Base-by-base conservation (phyloP, 2,888 invertebrate species). In the Sminthurides aquaticus region DNA sequence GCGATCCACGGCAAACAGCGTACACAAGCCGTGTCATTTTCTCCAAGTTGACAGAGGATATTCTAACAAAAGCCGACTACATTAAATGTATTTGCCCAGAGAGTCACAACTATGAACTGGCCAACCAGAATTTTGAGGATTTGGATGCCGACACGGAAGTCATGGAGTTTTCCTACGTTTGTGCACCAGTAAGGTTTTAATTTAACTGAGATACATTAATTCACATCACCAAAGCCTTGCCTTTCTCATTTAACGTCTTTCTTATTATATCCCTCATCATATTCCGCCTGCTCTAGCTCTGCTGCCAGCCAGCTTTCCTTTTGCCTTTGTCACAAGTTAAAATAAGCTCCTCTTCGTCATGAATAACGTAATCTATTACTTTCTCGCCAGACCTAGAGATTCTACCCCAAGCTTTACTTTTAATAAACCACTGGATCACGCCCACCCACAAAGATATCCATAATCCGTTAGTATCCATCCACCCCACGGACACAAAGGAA, bases 11-110 rank as follows among this genome's bases (percentile, higher is more conserved):
- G 22, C 54, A 66, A 57, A 66, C 67, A 5, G 76, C 69, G 0
- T 75, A 75, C 66, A 70, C 69, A n/a, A 71, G 72, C 43, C 66
- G 70, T n/a, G 69, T 72, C 34, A 65, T 70, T 2, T 75, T 73
- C 62, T 68, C 71, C 55, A 74, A 72, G 60, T 58, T 60, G 20
- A 75, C 73, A 8, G 75, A 73, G 5, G 71, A 74, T 34, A 64
- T 72, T 54, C 49, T 69, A 43, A 34, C 69, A 18, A 72, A 72
- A 66, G 61, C 68, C 27, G 74, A 75, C 49, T 66, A 64, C 27
- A 62, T 75, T 52, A 73, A 73, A 25, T 75, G 75, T 59, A 64
- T 71, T 57, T 75, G 75, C 58, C 75, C 75, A 3, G 74, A 73
- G 26, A 66, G 55, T 59, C 70, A 71, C 60, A 74, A 70, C 60